Evolutionary conservation across 2,888 invertebrate species (phyloP).

Genomic region (Meganola albula): DNA sequence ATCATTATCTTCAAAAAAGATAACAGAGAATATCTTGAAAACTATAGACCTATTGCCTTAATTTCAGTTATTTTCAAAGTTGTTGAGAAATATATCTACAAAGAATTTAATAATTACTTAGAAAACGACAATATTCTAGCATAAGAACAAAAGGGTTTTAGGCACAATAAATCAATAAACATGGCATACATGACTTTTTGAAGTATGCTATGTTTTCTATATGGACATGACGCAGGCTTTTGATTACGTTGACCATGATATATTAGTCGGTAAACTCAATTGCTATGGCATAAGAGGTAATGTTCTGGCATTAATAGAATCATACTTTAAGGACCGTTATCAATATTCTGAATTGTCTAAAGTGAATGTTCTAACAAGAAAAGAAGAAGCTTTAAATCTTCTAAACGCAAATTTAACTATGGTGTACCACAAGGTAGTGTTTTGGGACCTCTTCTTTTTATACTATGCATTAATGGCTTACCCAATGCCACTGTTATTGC

Average conservation of each 20-base stretch:
- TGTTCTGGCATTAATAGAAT: slow-evolving; percentile 8
- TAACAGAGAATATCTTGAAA: slow-evolving; percentile 5
- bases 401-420: not conserved
- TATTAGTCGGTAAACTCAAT: slow-evolving; percentile 8
- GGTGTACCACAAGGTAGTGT: not conserved
- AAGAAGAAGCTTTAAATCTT: slow-evolving; percentile 1
- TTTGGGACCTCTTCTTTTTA: too few relatives aligned
- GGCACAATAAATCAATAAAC: not conserved
- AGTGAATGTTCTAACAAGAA: slow-evolving; percentile 1
- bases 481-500: slow-evolving; percentile 1
- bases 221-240: slow-evolving; percentile 20
- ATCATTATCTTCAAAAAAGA: slow-evolving; percentile 13
- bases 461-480: too few relatives aligned
- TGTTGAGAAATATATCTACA: slow-evolving; percentile 9
- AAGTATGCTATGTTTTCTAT: slow-evolving; percentile 10
- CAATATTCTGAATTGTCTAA: slow-evolving; percentile 7
- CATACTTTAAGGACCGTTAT: slow-evolving; percentile 9
- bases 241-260: slow-evolving; percentile 14
- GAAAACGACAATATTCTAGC: slow-evolving; percentile 1
- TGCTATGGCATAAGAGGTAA: slow-evolving; percentile 10
- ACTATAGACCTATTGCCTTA: slow-evolving; percentile 1
- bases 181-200: slow-evolving; percentile 1
- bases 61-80: slow-evolving; percentile 1
- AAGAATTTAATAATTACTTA: slow-evolving; percentile 4
- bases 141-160: slow-evolving; percentile 5